Evolutionary conservation across 2,797 vertebrate species (phyloP), one percentile per base, ranked within the genome.

Genomic region (Danio choprae): DNA sequence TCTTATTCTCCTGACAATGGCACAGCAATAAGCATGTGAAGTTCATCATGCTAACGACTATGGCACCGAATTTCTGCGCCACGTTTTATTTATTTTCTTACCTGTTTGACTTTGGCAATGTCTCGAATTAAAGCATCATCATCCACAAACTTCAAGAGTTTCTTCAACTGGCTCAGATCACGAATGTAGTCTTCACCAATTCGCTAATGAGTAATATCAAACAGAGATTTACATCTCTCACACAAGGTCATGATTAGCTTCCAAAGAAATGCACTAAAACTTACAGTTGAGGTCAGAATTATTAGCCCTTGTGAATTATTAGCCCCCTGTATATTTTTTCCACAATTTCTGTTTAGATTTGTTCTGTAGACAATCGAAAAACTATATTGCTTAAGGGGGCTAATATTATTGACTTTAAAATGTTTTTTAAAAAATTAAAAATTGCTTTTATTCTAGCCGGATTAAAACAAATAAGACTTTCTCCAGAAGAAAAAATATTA

Each of bases 161-260:
- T 90, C 89, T 91, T 96, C 80, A 98, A 93, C 88, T 96, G 93
- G 88, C 94, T 93, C 86, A 98, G 86, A 80, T 97, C 90, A 0
- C 93, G 92, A 73, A 98, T 95, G 84, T 95, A 98, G 7, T 97
- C 95, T 59, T 98, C 96, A 74, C 96, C 96, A 0, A 98, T 97
- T 82, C 95, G 94, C 96, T 96, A 83, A 78, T 16, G 51, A 68
- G 63, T 68, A 9, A 58, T n/a, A n/a, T 20, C 69, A 73, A 0
- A 64, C 7, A 68, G 6, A 0, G 6, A 65, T 46, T 65, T 44
- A 20, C 5, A 4, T 63, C 63, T 43, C 38, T 41, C 16, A 41
- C 36, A 40, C 13, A 38, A 8, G 10, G 12, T 60, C 13, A 43
- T 70, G 48, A 70, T 15, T 70, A 46, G 22, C 4, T 67, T 46